Evolutionary conservation across 2,113 vertebrate species (phyloP), one percentile per base, ranked within the genome.

Genomic region (Isurus oxyrinchus): DNA sequence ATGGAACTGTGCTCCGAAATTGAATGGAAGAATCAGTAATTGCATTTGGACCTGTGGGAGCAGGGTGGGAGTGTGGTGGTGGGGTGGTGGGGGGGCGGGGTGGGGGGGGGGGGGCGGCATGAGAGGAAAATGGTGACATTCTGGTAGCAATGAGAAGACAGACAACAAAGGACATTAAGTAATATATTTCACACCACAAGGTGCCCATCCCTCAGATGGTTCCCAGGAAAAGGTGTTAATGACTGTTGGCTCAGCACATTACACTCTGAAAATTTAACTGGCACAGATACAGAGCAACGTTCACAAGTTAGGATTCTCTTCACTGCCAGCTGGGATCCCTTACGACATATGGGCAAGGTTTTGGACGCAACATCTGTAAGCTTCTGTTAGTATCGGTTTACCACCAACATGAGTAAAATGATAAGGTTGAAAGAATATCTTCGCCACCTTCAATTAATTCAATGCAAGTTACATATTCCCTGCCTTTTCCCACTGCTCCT

Each of bases 201-300:
- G 59, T 23, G n/a, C 16, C 55, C 16, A 40, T 94, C 59, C 35
- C 61, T 19, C 90, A 40, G 90, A 6, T 40, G n/a, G 90, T 63
- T 23, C 59, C 61, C n/a, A 63, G n/a, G 0, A 16, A 94, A 63
- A 94, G 35, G 59, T 94, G 90, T 23, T 94, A 40, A 94, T 94
- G 90, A 63, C 90, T 66, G 90, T 63, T 61, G 59, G 57, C 11
- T 93, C 35, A 61, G 16, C 57, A 93, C 35, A 66, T 63, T 21
- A n/a, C 90, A 94, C n/a, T 44, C n/a, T 21, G 35, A 21, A n/a
- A 93, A 91, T 91, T 63, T 94, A 94, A 40, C 90, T 44, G 90
- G 90, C 90, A 44, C 90, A 8, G 35, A 94, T 3, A 63, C 66
- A 21, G 16, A 63, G 59, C 59, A 63, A 13, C 90, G 66, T 94